Percentiles rank a stretch among this genome's conserved stretches.
phyloP scores from a whole-genome alignment of 2,797 vertebrate genomes.

The Tympanoctomys barrerae region DNA sequence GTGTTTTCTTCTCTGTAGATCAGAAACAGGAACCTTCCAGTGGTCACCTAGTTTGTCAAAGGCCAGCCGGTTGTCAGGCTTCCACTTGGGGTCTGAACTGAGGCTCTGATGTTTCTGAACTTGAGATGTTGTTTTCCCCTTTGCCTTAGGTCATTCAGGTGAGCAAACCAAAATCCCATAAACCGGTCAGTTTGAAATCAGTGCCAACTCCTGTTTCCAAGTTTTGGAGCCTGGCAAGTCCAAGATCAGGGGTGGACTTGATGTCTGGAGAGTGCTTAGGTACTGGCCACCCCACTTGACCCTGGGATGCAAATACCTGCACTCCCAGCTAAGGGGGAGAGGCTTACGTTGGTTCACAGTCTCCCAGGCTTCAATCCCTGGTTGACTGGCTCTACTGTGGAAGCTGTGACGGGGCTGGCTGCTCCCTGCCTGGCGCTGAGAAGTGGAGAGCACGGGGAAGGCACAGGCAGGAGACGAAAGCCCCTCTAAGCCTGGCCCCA shows the following conservation, averaged over 20 bases:
- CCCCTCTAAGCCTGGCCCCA: background rate
- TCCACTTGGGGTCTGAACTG: background rate
- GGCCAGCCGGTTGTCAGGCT: background rate
- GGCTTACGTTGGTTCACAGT: background rate
- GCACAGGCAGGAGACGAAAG: background rate
- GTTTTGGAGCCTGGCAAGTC: background rate
- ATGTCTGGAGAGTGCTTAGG: background rate
- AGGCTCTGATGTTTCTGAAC: background rate
- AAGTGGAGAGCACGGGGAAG: background rate
- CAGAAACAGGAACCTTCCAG: background rate
- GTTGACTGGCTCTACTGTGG: background rate
- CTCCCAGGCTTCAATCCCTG: background rate
- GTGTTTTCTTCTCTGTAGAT: background rate
- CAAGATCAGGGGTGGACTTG: background rate
- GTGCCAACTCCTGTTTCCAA: background rate
- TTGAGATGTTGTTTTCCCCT: background rate
- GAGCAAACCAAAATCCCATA: background rate
- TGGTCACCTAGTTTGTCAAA: slow-evolving; percentile 21
- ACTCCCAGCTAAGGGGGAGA: background rate
- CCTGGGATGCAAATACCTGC: background rate
- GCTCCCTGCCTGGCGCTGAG: background rate
- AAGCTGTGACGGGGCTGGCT: background rate
- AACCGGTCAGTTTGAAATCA: background rate
- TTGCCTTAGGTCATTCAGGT: background rate
- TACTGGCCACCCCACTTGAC: background rate